Conservation (phyloP, 2,113 vertebrate genomes). For the Gavia stellata region DNA sequence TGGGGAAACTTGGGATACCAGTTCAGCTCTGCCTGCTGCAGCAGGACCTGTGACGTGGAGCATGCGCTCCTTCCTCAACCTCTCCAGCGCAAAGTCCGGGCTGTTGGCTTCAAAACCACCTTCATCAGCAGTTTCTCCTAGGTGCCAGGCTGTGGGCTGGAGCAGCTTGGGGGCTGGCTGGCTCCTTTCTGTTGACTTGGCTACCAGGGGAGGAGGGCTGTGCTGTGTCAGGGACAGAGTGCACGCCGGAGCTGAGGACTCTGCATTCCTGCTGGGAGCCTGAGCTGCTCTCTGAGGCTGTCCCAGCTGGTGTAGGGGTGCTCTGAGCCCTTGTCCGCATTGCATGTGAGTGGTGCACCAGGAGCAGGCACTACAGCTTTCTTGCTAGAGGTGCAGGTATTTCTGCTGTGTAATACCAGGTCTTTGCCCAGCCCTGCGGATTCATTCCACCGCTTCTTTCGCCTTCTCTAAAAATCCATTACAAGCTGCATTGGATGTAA, state of each 20-base stretch:
- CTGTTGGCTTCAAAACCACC: neutral
- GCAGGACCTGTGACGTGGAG: neutral
- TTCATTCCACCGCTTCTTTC: neutral
- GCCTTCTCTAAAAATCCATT: neutral
- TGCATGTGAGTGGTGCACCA: neutral
- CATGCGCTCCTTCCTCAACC: neutral
- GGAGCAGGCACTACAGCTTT: neutral
- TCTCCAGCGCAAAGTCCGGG: neutral
- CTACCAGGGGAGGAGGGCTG: neutral
- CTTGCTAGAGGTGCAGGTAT: neutral
- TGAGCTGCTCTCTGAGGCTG: neutral
- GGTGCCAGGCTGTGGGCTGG: neutral
- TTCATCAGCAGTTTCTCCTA: neutral
- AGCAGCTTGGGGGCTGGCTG: accelerated
- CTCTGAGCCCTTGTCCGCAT: accelerated
- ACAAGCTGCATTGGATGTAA: neutral
- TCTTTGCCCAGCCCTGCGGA: neutral
- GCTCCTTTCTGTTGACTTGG: neutral
- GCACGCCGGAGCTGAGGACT: neutral
- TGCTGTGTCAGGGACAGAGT: neutral
- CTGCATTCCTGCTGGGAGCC: neutral
- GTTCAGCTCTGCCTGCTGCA: neutral
- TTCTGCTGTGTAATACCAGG: neutral
- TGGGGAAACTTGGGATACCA: neutral
- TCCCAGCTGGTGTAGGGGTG: neutral